Conservation (phyloP, 2,888 invertebrate species). For the Drosophila tripunctata region DNA sequence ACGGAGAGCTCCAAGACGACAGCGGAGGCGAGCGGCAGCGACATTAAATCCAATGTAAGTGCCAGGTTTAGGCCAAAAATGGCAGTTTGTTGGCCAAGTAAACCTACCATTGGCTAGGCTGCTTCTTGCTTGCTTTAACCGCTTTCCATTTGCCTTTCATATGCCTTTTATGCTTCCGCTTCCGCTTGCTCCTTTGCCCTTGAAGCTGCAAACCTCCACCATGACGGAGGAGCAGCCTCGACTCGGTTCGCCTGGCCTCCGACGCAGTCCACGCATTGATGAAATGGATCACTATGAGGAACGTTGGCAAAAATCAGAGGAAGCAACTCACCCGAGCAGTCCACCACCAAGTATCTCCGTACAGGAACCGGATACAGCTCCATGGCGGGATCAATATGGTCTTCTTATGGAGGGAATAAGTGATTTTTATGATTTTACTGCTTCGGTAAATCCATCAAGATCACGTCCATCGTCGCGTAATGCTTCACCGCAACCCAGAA, state of each 20-base stretch:
- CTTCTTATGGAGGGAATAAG: slow-evolving; percentile 82
- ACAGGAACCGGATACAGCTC: slow-evolving; percentile 73
- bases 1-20: slow-evolving; percentile 41
- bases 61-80: slow-evolving; percentile 18
- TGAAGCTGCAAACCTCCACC: slow-evolving; percentile 74
- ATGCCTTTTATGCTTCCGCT: slow-evolving; percentile 27
- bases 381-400: slow-evolving; percentile 80
- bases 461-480: slow-evolving; percentile 75
- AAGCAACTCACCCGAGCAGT: slow-evolving; percentile 13
- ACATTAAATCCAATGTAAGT: slow-evolving; percentile 81
- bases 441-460: slow-evolving; percentile 82
- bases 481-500: slow-evolving; percentile 74
- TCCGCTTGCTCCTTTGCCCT: slow-evolving; percentile 33
- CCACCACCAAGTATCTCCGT: slow-evolving; percentile 48
- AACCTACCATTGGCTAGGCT: neutral
- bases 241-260: slow-evolving; percentile 68
- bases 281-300: slow-evolving; percentile 82
- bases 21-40: slow-evolving; percentile 58
- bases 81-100: slow-evolving; percentile 2
- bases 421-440: slow-evolving; percentile 83
- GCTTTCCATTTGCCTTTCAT: slow-evolving; percentile 71
- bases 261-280: slow-evolving; percentile 82
- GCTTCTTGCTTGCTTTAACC: slow-evolving; percentile 53
- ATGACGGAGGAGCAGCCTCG: slow-evolving; percentile 64
- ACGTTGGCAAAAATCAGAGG: slow-evolving; percentile 64